Base-by-base conservation (phyloP, 2,888 invertebrate species). In the Xylophagus ater region DNA sequence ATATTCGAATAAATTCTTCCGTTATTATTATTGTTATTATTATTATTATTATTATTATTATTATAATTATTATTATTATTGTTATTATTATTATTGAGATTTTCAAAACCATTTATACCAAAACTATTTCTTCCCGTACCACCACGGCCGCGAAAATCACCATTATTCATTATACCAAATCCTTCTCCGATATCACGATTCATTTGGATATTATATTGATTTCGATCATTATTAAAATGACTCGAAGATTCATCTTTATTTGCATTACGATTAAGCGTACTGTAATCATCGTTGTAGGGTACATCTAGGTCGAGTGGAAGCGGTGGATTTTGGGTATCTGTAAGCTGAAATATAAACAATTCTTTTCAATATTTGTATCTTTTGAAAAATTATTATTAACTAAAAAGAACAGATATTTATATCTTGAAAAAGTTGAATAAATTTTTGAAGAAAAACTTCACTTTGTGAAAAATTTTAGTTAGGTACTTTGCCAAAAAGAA, bases 231-330 rank as follows among this genome's bases (percentile, higher is more conserved):
- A 15, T 49, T 50, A 41, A 49, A 50, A n/a, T n/a, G n/a, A n/a
- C n/a, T n/a, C n/a, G n/a, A n/a, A n/a, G n/a, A 29, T 13, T 43
- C 47, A 30, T 55, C 52, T 31, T 25, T 32, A 53, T 67, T 68
- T 19, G 44, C 45, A 36, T 52, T 50, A 32, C 53, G 53, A 47
- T 55, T 53, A 49, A 72, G 69, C 45, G 69, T 67, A 50, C 72
- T 73, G 46, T 68, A 69, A 55, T 74, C 74, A 59, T 73, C 74
- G 49, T 75, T 74, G 57, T 76, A 76, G 45, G 76, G 76, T 49
- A 74, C 70, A 59, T 75, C 74, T 62, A 76, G 65, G 57, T 76
- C 76, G 62, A 76, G 66, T 51, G 76, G 76, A 63, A 75, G 62
- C 55, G 75, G 73, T 50, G 76, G 76, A 64, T 76, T 73, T 51